Evolutionary conservation across 2,888 invertebrate genomes (phyloP), one percentile per base, ranked within the genome.

Genomic region (Hyles lineata): DNA sequence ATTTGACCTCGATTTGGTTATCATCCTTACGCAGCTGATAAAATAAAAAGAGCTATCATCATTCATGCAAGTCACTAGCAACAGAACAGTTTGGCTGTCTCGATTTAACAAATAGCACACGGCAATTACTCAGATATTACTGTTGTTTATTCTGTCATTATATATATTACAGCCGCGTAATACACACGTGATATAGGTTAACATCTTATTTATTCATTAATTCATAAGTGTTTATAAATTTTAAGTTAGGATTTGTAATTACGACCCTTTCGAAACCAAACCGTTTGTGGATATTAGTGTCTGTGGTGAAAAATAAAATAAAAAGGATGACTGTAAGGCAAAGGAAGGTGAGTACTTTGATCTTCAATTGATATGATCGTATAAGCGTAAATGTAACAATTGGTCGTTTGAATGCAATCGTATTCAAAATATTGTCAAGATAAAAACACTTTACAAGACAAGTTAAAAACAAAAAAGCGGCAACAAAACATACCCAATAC

Each of bases 301-400:
- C 2, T 9, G 59, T n/a, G 17, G 7, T 23, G 2, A 43, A 43
- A 23, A 43, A 17, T 21, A 32, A 15, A 71, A 55, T 50, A 32
- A 29, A 32, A 58, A 87, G 78, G 77, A 91, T 91, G 91, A 83
- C 81, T 77, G 82, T 91, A 74, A 87, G 91, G 11, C 89, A 89
- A 81, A 87, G 91, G 83, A 91, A 89, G 87, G 91, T 91, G 84
- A 82, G 83, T 77, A 74, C 59, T 52, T 70, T 43, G 43, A 43
- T 43, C 43, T 43, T 1, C 25, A 52, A 55, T 62, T 73, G 74
- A 61, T 74, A 69, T 17, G 7, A 43, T 23, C 17, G 43, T 17
- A 25, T 43, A 15, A 11, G 23, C 43, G 52, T 21, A 50, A 67
- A 23, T 67, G 23, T 21, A 43, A 23, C 21, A 21, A 43, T 67